phyloP scores from a whole-genome alignment of 1,140 invertebrate genomes.

The Drosophila setifemur region DNA sequence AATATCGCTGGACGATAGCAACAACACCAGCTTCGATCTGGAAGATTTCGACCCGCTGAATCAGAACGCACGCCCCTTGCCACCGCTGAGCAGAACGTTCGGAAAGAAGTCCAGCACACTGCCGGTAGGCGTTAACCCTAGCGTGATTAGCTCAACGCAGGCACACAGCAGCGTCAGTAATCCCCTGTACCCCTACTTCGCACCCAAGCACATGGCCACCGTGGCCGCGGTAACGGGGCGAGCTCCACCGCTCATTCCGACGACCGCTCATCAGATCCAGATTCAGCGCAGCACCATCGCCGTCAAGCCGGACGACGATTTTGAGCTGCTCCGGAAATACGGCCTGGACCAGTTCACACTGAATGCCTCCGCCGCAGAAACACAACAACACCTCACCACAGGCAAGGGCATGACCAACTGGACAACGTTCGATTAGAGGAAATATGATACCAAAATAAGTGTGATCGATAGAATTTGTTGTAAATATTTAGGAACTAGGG shows the following conservation, averaged over 20 bases:
- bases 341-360: constrained; percentile 83
- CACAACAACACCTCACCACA: constrained; percentile 21
- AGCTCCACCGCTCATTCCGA: constrained; percentile 43
- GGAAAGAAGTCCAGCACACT: constrained; percentile 83
- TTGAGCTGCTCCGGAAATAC: constrained; percentile 84
- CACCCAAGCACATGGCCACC: constrained; percentile 82
- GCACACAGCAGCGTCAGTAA: constrained; percentile 82
- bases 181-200: constrained; percentile 85
- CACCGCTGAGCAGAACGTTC: constrained; percentile 47
- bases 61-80: constrained; percentile 79
- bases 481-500: constrained; percentile 55
- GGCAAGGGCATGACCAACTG: constrained; percentile 76
- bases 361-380: constrained; percentile 37
- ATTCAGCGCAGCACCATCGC: constrained; percentile 47
- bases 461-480: constrained; percentile 67
- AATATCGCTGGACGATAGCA: constrained; percentile 82
- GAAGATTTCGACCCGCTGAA: constrained; percentile 82
- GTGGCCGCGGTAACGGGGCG: constrained; percentile 60
- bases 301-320: constrained; percentile 81
- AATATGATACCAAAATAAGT: constrained; percentile 73
- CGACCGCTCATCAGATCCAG: constrained; percentile 32
- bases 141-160: constrained; percentile 25
- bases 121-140: constrained; percentile 82
- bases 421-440: constrained; percentile 76
- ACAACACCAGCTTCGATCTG: constrained; percentile 78